Percentiles rank a stretch among this genome's conserved stretches.
phyloP scores from a whole-genome alignment of 2,113 vertebrate species.

The Apeltes quadracus region DNA sequence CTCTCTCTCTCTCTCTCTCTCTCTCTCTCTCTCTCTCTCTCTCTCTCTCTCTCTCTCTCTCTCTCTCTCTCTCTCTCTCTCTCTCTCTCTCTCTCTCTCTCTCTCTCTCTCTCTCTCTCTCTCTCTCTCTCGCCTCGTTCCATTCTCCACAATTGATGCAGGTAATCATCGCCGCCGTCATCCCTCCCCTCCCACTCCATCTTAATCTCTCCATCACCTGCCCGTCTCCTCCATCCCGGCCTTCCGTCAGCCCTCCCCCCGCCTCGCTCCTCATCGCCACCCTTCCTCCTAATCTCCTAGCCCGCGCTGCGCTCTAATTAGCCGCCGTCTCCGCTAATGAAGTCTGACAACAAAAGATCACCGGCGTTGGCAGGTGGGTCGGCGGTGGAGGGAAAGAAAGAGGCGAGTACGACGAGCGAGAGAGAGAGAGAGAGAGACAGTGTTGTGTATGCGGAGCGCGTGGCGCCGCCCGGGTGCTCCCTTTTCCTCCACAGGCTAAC shows the following conservation, averaged over 20 bases:
- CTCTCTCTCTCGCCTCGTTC: background rate
- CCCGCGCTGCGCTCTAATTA: slow-evolving; percentile 60
- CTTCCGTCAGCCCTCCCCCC: slow-evolving; percentile 20
- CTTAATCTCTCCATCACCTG: slow-evolving; percentile 67
- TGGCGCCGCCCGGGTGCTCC: slow-evolving; percentile 70
- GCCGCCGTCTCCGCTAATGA: slow-evolving; percentile 67
- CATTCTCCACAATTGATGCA: slow-evolving; percentile 29
- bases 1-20: no score
- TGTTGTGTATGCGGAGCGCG: slow-evolving; percentile 15
- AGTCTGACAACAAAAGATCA: slow-evolving; percentile 77
- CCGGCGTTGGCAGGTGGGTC: slow-evolving; percentile 63
- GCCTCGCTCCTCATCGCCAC: slow-evolving; percentile 52
- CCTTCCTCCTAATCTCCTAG: slow-evolving; percentile 62
- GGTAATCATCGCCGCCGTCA: slow-evolving; percentile 62
- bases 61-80: no score
- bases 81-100: no score
- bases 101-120: background rate
- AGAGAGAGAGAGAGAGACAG: background rate
- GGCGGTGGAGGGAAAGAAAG: slow-evolving; percentile 10
- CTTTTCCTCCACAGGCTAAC: slow-evolving; percentile 78
- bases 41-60: no score
- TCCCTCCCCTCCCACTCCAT: slow-evolving; percentile 54
- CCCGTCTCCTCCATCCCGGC: slow-evolving; percentile 44
- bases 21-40: no score
- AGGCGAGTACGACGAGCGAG: background rate